A percentile compares a stretch with the other conserved stretches of the same genome.
Conservation (phyloP, 2,113 vertebrate genomes). For the Antechinus stuartii region DNA sequence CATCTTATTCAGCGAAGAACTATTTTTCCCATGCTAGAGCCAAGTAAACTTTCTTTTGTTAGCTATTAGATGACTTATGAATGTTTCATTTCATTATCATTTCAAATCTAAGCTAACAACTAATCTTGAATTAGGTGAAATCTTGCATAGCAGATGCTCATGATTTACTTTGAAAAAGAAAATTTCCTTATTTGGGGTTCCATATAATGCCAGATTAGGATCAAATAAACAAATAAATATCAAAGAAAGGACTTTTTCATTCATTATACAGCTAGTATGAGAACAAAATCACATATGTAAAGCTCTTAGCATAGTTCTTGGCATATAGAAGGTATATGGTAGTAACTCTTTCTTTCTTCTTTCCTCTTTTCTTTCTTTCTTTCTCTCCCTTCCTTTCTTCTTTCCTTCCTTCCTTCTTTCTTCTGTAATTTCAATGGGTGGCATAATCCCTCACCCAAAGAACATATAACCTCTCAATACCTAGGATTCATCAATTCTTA, state of each 20-base stretch:
- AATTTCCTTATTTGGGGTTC: not conserved
- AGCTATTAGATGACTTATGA: not conserved
- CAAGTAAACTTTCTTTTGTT: not conserved
- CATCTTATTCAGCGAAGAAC: not conserved
- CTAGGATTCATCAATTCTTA: not conserved
- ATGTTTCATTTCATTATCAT: not conserved
- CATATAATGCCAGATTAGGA: not conserved
- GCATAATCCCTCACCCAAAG: not conserved
- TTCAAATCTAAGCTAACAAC: not conserved
- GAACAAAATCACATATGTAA: not conserved
- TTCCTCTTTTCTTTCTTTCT: not conserved
- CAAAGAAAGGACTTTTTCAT: not conserved
- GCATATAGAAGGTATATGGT: not conserved
- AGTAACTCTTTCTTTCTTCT: not conserved
- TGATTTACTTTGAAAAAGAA: not conserved
- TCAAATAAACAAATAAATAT: not conserved
- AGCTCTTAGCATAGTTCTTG: not conserved
- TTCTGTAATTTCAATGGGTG: not conserved
- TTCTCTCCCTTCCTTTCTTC: not conserved
- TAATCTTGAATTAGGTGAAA: not conserved
- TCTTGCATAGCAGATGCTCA: not conserved
- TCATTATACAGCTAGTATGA: not conserved
- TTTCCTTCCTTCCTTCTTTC: constrained; percentile 18
- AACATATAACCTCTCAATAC: not conserved
- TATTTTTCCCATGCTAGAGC: not conserved